Evolutionary conservation across 2,888 invertebrate species (phyloP), one percentile per base, ranked within the genome.

Genomic region (Drosophila merina): DNA sequence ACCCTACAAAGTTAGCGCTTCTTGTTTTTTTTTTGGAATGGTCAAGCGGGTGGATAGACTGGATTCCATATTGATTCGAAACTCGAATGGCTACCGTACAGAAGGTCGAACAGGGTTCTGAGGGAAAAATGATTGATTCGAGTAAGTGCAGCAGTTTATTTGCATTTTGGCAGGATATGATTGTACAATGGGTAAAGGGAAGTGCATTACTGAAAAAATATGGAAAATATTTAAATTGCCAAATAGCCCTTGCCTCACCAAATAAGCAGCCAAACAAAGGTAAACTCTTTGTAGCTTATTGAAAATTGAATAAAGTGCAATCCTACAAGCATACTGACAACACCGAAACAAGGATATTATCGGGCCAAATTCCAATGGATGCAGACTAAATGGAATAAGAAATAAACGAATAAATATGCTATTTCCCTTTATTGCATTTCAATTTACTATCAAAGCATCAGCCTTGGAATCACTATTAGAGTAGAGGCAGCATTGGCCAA

Each of bases 361-460:
- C n/a, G 33, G 30, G 33, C 33, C 9, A 31, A 30, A 68, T 48
- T 40, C 45, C 42, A 54, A 66, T 59, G 42, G 25, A 51, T 47
- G 20, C 42, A n/a, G n/a, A 55, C 40, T 52, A 33, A 52, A 47
- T 20, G 12, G 10, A 67, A 72, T 44, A 44, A 56, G 47, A 31
- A 70, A 70, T 54, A 49, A 2, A 33, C 40, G 64, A 69, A 68
- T 62, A 72, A 79, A 73, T 68, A 56, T 60, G 30, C 26, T 58
- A 69, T 74, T 70, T 59, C 69, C 50, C 70, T 76, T 79, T 73
- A 74, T 76, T 69, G 62, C 63, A 67, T 62, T 80, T 86, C 66
- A 70, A 70, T 86, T 75, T 71, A 56, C 75, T 55, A 58, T 70
- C 69, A 72, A 68, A 75, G 60, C 56, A 67, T 60, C 42, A 70